Evolutionary conservation across 64 coral and sea anemone species (phyloP), one percentile per base, ranked within the genome.

Genomic region (Stylophora pistillata): DNA sequence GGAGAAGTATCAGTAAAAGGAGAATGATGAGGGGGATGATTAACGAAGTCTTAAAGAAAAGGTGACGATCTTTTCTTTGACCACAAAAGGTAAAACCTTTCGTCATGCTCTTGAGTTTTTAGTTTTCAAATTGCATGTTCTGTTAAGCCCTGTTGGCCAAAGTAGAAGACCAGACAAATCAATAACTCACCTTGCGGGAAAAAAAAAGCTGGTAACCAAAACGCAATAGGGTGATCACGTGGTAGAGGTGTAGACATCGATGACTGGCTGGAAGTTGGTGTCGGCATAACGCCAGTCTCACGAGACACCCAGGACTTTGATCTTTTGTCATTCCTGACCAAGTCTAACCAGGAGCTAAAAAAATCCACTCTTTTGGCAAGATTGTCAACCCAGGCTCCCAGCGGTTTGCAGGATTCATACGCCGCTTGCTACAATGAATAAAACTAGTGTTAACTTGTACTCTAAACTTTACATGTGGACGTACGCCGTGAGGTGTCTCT

Each of bases 121-220:
- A n/a, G n/a, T n/a, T n/a, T n/a, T n/a, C n/a, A n/a, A n/a, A n/a
- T n/a, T n/a, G n/a, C n/a, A n/a, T n/a, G n/a, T n/a, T n/a, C n/a
- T n/a, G n/a, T n/a, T n/a, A n/a, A n/a, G n/a, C n/a, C n/a, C n/a
- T n/a, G n/a, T n/a, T n/a, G n/a, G n/a, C n/a, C n/a, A n/a, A n/a
- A n/a, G n/a, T n/a, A n/a, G n/a, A n/a, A n/a, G n/a, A 68, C 16
- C 17, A 17, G 0, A 23, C 64, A 26, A 15, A 11, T 21, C 21
- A 26, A 47, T 64, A 93, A 13, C 53, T 82, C 25, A 99, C 97
- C 97, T 93, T 95, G 93, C 28, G 97, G 97, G 59, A 90, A 95
- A 81, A 99, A 95, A 71, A 99, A 99, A 3, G 97, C 97, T 5
- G 97, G 87, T 30, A 99, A 53, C 97, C 97, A 99, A 65, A 95